A percentile compares a stretch with the other conserved stretches of the same genome.
phyloP scores from a whole-genome alignment of 2,888 invertebrate species.

The Fragum whitleyi region DNA sequence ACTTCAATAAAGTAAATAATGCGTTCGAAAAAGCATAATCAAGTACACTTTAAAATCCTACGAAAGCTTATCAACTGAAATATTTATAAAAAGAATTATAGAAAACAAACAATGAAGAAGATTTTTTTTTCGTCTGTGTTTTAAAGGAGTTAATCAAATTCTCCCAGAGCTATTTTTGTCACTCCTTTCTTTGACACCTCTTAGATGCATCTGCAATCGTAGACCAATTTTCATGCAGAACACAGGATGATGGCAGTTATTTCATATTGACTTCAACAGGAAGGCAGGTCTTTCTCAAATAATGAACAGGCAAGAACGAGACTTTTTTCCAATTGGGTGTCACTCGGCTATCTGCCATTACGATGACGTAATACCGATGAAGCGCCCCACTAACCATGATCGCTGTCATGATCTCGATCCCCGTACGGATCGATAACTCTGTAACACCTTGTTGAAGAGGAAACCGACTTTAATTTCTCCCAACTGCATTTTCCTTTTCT shows the following conservation, averaged over 20 bases:
- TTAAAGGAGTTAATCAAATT: too few species aligned
- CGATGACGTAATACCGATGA: conserved; percentile 12
- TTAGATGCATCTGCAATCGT: background rate
- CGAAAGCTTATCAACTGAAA: too few species aligned
- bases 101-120: too few species aligned
- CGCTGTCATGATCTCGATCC: conserved; percentile 22
- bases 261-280: background rate
- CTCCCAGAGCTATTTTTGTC: background rate
- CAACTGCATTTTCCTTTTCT: background rate
- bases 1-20: too few species aligned
- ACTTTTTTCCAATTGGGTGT: conserved; percentile 3
- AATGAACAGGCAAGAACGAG: background rate
- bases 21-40: too few species aligned
- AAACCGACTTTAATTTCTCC: conserved; percentile 15
- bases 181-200: background rate
- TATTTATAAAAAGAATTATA: too few species aligned
- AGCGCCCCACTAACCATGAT: conserved; percentile 18
- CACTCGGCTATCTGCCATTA: background rate
- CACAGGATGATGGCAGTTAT: background rate
- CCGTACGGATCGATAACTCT: conserved; percentile 2
- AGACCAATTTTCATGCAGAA: background rate
- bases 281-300: conserved; percentile 12
- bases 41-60: too few species aligned
- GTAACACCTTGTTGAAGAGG: conserved; percentile 13
- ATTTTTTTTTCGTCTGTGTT: too few species aligned